Evolutionary conservation across 2,113 vertebrate genomes (phyloP).

Genomic region (Tachysurus fulvidraco): DNA sequence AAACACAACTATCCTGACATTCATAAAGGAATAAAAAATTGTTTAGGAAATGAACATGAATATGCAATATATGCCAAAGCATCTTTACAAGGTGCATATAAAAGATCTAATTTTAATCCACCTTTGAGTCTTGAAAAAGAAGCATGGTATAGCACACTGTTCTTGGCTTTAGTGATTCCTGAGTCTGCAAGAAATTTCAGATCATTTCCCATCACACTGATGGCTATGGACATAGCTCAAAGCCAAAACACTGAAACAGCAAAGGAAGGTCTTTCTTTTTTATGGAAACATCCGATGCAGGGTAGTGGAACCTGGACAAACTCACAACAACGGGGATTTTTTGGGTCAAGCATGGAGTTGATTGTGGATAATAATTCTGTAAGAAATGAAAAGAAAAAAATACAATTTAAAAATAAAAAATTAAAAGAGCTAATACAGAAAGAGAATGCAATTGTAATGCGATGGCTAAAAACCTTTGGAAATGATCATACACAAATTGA

Average conservation of each 20-base stretch:
- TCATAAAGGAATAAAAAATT: neutral
- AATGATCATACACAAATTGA: neutral
- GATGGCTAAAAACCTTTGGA: neutral
- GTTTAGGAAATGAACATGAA: too few species aligned
- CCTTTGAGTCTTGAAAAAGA: neutral
- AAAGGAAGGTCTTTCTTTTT: neutral
- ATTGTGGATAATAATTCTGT: too few species aligned
- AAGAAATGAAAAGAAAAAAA: neutral
- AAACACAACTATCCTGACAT: constrained; percentile 15
- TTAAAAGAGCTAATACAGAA: neutral
- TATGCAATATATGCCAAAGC: neutral
- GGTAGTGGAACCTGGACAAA: constrained; percentile 11
- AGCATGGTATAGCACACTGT: constrained; percentile 13
- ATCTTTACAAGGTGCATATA: neutral
- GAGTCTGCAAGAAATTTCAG: constrained; percentile 34
- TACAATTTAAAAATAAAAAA: neutral
- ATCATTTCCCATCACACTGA: constrained; percentile 14
- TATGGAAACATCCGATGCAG: constrained; percentile 1
- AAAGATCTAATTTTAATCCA: too few species aligned
- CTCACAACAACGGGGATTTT: neutral
- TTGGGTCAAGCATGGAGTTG: neutral
- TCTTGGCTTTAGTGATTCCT: constrained; percentile 18
- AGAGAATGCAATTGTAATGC: neutral
- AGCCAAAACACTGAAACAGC: neutral
- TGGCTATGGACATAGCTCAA: neutral